phyloP scores from a whole-genome alignment of 1,140 invertebrate genomes.

The Protaetia brevitarsis region DNA sequence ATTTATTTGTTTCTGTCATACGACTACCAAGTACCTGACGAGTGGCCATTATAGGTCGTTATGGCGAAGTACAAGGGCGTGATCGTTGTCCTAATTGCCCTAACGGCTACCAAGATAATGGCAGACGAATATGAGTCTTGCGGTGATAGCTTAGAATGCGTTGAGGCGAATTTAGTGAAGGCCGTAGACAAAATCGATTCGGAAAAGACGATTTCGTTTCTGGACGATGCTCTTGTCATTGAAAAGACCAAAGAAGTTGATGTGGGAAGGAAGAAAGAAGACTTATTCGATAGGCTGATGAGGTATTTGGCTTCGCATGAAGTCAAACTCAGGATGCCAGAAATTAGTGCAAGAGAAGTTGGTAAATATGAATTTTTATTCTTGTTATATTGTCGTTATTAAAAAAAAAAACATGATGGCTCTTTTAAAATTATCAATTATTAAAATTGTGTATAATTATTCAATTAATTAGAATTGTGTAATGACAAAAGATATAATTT shows the following conservation, averaged over 20 bases:
- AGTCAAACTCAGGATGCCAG: background rate
- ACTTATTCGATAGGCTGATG: conserved; percentile 21
- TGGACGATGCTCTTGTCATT: conserved; percentile 4
- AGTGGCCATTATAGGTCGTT: too few relatives aligned
- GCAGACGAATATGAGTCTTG: conserved; percentile 4
- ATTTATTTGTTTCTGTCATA: background rate
- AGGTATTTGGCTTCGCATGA: conserved; percentile 20
- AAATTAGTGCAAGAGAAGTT: background rate
- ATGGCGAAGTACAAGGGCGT: conserved; percentile 16
- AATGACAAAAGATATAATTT: too few relatives aligned
- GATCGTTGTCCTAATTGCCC: background rate
- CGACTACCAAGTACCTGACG: conserved; percentile 22
- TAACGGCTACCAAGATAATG: too few relatives aligned
- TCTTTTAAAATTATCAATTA: too few relatives aligned
- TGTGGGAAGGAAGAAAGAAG: conserved; percentile 14
- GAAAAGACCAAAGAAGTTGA: conserved; percentile 29
- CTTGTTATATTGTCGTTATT: conserved; percentile 18
- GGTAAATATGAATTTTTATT: conserved; percentile 26
- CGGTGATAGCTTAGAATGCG: conserved; percentile 21
- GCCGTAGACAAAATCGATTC: conserved; percentile 24
- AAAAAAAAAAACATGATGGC: too few relatives aligned
- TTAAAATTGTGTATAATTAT: too few relatives aligned
- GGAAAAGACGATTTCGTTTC: background rate
- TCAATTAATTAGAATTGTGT: too few relatives aligned
- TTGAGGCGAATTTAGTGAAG: conserved; percentile 17